Base-by-base conservation (phyloP, 2,797 vertebrate genomes). In the Arnoldichthys spilopterus region DNA sequence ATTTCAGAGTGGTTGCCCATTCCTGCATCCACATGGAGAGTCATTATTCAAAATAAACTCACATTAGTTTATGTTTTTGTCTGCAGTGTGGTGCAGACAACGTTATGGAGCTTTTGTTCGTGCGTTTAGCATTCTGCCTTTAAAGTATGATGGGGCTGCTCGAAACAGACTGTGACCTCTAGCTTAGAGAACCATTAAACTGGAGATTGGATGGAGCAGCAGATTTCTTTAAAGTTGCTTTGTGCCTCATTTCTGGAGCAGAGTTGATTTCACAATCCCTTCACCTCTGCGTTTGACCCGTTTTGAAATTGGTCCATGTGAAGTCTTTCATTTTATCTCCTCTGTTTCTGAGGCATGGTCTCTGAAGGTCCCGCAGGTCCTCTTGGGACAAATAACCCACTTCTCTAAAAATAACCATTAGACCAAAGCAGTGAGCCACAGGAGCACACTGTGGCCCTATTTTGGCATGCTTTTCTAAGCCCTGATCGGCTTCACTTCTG, bases 321-420 rank as follows among this genome's bases (percentile, higher is more conserved):
- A 78, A 71, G 58, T 49, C 37, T 73, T 70, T 70, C 22, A 74
- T 66, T 64, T 84, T 82, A 74, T 75, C 72, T 71, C 78, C 79
- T 75, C 26, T 67, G 37, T 68, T 83, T 83, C 77, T 56, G 72
- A 82, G 74, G 49, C 61, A 64, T 64, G 63, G 82, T 80, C 82
- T 86, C 84, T 86, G 80, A 84, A 87, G 85, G 84, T 82, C 82
- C 72, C 74, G 43, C 37, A 75, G 66, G 63, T 77, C 66, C 87
- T 83, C 85, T 28, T 61, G 85, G 81, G 88, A 86, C 78, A 81
- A 80, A 78, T 84, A 89, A 81, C 81, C 84, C 82, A 86, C 78
- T 85, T 86, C 75, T 84, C 76, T 86, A 86, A 81, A 86, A 82
- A 84, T 86, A 85, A 67, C 75, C 71, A 58, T 64, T 64, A 75